Conservation (phyloP, 1,140 invertebrate genomes). For the Drosophila ambigua region DNA sequence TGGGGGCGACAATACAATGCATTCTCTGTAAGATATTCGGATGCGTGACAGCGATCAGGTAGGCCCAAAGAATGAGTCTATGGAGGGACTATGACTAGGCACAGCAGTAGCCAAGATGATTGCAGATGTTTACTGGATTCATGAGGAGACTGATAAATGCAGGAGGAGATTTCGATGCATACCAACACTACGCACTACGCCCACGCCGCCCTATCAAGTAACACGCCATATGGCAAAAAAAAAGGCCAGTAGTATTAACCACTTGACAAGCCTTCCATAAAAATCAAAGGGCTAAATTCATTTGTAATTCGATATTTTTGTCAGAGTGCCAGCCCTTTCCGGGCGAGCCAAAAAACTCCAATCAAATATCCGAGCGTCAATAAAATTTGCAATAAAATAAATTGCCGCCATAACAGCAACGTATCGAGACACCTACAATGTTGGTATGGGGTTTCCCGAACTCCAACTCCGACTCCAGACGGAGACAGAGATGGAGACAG, state of each 20-base stretch:
- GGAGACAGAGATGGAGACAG: no score
- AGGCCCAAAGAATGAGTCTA: constrained; percentile 9
- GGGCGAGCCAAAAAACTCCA: constrained; percentile 42
- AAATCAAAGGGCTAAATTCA: constrained; percentile 61
- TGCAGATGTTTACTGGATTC: not conserved
- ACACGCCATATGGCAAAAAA: constrained; percentile 16
- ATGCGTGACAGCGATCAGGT: constrained; percentile 47
- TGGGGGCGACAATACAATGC: not conserved
- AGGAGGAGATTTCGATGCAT: not conserved
- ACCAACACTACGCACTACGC: not conserved
- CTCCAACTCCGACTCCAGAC: no score
- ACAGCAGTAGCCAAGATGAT: not conserved
- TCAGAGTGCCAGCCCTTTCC: constrained; percentile 28
- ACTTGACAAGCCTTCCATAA: constrained; percentile 39
- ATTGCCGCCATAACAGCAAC: constrained; percentile 63
- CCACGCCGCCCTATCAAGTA: no score
- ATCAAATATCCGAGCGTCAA: constrained; percentile 68
- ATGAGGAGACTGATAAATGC: constrained; percentile 18
- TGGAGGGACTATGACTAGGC: not conserved
- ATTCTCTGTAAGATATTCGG: constrained; percentile 9
- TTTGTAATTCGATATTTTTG: constrained; percentile 76
- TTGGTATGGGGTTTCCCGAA: constrained; percentile 29
- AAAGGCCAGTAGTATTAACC: not conserved
- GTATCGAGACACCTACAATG: constrained; percentile 51
- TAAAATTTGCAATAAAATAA: constrained; percentile 82